Evolutionary conservation across 2,888 invertebrate genomes (phyloP), one percentile per base, ranked within the genome.

Genomic region (Phorcus lineatus): DNA sequence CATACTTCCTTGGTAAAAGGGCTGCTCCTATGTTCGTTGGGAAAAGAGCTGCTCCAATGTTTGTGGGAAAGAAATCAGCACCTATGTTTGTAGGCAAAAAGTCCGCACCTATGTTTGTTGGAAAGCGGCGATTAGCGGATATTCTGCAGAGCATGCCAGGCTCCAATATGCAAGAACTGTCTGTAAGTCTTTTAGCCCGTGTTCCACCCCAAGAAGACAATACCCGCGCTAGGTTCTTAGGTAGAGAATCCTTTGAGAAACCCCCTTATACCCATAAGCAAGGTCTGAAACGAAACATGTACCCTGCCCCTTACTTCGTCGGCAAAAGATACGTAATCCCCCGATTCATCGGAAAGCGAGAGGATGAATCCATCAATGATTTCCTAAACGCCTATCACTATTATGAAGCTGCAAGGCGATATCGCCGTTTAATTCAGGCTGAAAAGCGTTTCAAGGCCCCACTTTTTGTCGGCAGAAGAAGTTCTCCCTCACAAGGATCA

Each of bases 71-170:
- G 53, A 70, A 85, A 54, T 82, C 82, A 57, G 57, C 31, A 1
- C 87, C 86, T 7, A 77, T 82, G 52, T 86, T 87, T 66, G 83
- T 87, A 53, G 88, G 87, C 9, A 87, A 85, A 77, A 80, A 86
- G 75, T 80, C 84, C 28, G 77, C 79, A 17, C 80, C 80, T 0
- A 77, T 80, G 77, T 80, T 80, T 70, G 80, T 80, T 1, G 80
- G 80, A 22, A 80, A 74, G 74, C 57, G 80, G 81, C 40, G 83
- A 82, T 24, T 84, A 19, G 16, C 80, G 77, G 4, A 80, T 80
- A 77, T 80, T 80, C 57, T 78, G 80, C 11, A 84, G 82, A 54
- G 76, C 31, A 78, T 87, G 16, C 81, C 84, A n/a, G 85, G 62
- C 28, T 62, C 62, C 62, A 62, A 62, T 62, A 62, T 62, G 62